Base-by-base conservation (phyloP, 2,888 invertebrate species). In the Bombylius major region DNA sequence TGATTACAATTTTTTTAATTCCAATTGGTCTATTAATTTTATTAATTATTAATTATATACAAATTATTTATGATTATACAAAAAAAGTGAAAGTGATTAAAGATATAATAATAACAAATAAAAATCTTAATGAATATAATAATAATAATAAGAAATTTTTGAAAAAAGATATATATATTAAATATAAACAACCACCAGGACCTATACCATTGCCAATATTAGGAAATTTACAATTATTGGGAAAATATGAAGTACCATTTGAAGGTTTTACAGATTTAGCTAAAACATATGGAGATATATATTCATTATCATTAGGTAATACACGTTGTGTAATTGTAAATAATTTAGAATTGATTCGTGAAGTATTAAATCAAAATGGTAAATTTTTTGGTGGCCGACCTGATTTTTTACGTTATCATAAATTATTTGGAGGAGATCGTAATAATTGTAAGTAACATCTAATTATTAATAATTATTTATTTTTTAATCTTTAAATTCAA, bases 381-480 rank as follows among this genome's bases (percentile, higher is more conserved):
- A 83, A 83, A 60, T 83, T 84, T 65, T 91, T 91, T 71, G 88
- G 88, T 4, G 88, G 89, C 11, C 77, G 91, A 5, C 90, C 90
- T 0, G 82, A 89, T 68, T 90, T 91, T 71, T 69, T 84, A 62
- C 76, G 91, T 39, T 90, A 87, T 69, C 84, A 89, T 67, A 80
- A 83, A 61, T 82, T 90, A n/a, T 91, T 91, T 70, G 89, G 87
- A 49, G 89, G 89, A 47, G 84, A 90, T 73, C 77, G 89, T 58
- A 87, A 89, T 72, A 89, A 89, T 69, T 89, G 90, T 90, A 74
- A 89, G 90, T 84, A 53, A 14, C 4, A 14, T 0, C 4, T 4
- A 14, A 34, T 50, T 9, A 39, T 32, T 11, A 49, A 12, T 13
- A 49, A 44, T 32, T 14, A 51, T 32, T 31, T 11, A 13, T 44